Evolutionary conservation across 2,797 vertebrate species (phyloP).

Genomic region (Cyclura pinguis): DNA sequence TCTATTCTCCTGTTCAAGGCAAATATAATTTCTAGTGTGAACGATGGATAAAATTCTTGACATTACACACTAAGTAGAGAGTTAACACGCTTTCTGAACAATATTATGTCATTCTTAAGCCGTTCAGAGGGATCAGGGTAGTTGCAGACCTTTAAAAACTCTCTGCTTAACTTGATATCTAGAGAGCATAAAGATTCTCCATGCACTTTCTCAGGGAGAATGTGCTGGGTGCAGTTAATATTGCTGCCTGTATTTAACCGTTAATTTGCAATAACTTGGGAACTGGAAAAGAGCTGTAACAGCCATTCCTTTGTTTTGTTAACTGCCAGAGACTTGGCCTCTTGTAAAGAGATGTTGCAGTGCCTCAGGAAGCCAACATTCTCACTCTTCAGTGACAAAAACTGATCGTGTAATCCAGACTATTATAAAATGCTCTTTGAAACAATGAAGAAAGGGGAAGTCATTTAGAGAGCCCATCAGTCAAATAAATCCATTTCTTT

Average conservation of each 20-base stretch:
- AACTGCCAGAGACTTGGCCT: fast-evolving
- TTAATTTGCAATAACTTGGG: neutral
- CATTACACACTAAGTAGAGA: neutral
- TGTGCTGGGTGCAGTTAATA: fast-evolving
- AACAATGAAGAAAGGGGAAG: neutral
- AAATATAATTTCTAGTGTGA: neutral
- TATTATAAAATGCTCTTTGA: neutral
- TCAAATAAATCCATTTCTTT: neutral
- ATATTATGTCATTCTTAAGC: neutral
- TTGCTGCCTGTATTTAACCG: neutral
- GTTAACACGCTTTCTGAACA: neutral
- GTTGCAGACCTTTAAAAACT: neutral
- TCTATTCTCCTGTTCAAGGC: neutral
- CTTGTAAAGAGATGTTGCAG: fast-evolving
- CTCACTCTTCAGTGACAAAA: neutral
- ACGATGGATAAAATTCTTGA: neutral
- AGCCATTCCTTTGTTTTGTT: conserved; percentile 14
- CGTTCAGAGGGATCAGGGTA: neutral
- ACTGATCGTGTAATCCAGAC: neutral
- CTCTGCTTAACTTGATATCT: neutral
- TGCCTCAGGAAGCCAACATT: fast-evolving
- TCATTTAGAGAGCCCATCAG: neutral
- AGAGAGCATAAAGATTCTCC: conserved; percentile 16
- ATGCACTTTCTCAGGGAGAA: neutral
- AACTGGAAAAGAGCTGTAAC: neutral